Evolutionary conservation across 2,113 vertebrate species (phyloP).

Genomic region (Leptodactylus fuscus): DNA sequence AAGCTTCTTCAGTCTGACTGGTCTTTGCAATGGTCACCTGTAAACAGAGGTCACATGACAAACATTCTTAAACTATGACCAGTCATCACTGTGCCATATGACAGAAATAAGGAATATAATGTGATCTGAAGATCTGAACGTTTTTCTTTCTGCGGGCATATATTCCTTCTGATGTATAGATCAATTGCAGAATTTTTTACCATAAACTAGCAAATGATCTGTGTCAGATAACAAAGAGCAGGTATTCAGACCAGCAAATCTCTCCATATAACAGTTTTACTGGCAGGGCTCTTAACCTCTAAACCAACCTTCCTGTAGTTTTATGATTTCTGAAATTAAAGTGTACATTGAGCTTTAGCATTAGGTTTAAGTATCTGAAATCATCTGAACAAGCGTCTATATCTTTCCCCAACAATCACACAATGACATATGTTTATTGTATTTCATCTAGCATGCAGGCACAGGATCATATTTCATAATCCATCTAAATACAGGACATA

Average conservation of each 20-base stretch:
- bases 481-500: constrained; percentile 3
- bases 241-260: constrained; percentile 10
- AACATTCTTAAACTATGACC: no score
- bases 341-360: constrained; percentile 18
- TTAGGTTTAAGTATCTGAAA: constrained; percentile 26
- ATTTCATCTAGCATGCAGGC: constrained; percentile 24
- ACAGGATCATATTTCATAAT: constrained; percentile 30
- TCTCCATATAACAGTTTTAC: neutral
- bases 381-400: neutral
- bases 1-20: no score
- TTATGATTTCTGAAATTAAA: constrained; percentile 31
- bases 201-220: no score
- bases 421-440: constrained; percentile 48
- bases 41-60: no score
- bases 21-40: no score
- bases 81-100: no score
- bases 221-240: neutral
- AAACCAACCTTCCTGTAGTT: neutral
- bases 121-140: no score
- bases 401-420: constrained; percentile 15
- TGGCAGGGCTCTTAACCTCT: constrained; percentile 13
- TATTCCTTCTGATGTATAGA: no score
- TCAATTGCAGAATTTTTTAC: no score
- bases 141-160: no score
- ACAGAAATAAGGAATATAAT: no score